Percentiles rank a stretch among this genome's conserved stretches.
phyloP scores from a whole-genome alignment of 2,888 invertebrate species.

The Osedax fenrisi region DNA sequence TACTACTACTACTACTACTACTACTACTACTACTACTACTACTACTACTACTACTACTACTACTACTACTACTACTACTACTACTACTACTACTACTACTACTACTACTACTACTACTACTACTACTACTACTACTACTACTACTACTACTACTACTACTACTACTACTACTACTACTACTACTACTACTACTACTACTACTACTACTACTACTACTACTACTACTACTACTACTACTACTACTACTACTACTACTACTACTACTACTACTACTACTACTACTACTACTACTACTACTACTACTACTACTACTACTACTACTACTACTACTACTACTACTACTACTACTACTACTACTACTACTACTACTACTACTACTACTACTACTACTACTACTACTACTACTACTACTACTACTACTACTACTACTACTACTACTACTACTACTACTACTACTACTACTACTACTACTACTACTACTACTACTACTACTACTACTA shows the following conservation, averaged over 20 bases:
- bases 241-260: too few relatives aligned
- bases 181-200: too few relatives aligned
- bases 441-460: too few relatives aligned
- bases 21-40: slow-evolving; percentile 10
- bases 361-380: slow-evolving; percentile 4
- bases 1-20: slow-evolving; percentile 10
- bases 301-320: slow-evolving; percentile 18
- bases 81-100: background rate
- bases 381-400: slow-evolving; percentile 2
- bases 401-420: too few relatives aligned
- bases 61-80: background rate
- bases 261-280: slow-evolving; percentile 12
- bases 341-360: slow-evolving; percentile 17
- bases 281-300: slow-evolving; percentile 18
- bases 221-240: too few relatives aligned
- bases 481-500: too few relatives aligned
- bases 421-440: too few relatives aligned
- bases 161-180: too few relatives aligned
- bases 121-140: slow-evolving; percentile 7
- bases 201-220: too few relatives aligned
- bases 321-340: slow-evolving; percentile 18
- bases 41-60: background rate
- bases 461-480: too few relatives aligned
- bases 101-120: slow-evolving; percentile 6
- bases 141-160: background rate